Base-by-base conservation (phyloP, 2,797 vertebrate species). In the Gephyroberyx darwinii region DNA sequence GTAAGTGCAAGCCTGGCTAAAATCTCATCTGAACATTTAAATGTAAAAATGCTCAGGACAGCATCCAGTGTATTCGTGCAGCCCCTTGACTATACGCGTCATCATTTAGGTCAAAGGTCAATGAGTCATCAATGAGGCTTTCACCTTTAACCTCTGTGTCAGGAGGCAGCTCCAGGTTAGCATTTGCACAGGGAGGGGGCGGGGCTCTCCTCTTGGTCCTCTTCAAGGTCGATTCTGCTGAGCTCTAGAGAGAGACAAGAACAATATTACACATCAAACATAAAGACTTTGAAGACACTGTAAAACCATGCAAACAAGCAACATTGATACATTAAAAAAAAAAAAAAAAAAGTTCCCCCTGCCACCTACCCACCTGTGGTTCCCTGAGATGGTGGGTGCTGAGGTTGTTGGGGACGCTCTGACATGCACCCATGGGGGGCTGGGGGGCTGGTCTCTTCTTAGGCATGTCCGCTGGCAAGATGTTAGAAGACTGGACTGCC, bases 401-500 rank as follows among this genome's bases (percentile, higher is more conserved):
- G 0, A 95, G 93, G 37, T 90, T 85, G 79, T 86, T 90, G 0
- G 94, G 88, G 16, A 85, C 55, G 0, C 94, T 96, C 75, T 86
- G 95, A 0, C 95, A 94, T 0, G 26, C 71, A 0, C 77, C 65
- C 90, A 95, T 82, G 1, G 97, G 97, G 0, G 97, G 97, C 70
- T 90, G 86, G 0, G 97, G 98, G 0, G 98, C 97, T 1, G 93
- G 93, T 30, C 96, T 93, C 74, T 99, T 99, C 89, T 97, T 98
- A 0, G 95, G 90, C 75, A 87, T 79, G 1, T 96, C 94, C 0
- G 91, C 83, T 0, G 93, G 91, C 74, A 92, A 75, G 0, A 93
- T 93, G 76, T 74, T 92, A 0, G 92, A 88, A 9, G 91, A 91
- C 43, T 91, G 79, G 1, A 79, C 86, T 10, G 88, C 87, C n/a